Evolutionary conservation across 2,888 invertebrate species (phyloP).

Genomic region (Phyllotreta cruciferae): DNA sequence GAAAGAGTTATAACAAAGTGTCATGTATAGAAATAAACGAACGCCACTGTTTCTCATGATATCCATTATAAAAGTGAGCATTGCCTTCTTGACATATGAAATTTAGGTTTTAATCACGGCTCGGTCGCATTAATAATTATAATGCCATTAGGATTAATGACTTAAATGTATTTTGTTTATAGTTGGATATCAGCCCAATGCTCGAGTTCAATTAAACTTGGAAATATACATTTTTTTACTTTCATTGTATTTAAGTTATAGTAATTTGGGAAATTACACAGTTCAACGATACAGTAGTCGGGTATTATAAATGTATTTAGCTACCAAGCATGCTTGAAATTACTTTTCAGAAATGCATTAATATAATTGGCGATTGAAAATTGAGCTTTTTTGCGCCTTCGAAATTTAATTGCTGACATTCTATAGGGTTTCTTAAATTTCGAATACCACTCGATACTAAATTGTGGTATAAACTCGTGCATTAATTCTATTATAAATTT

Average conservation of each 20-base stretch:
- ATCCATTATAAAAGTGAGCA: constrained; percentile 36
- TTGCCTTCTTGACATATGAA: constrained; percentile 48
- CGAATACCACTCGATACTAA: too few relatives aligned
- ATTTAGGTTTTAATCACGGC: constrained; percentile 42
- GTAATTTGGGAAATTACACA: constrained; percentile 43
- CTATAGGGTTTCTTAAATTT: background rate
- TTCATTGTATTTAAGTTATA: constrained; percentile 45
- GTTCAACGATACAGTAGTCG: constrained; percentile 39
- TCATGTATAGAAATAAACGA: background rate
- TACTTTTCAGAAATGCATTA: constrained; percentile 33
- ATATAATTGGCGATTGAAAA: constrained; percentile 20
- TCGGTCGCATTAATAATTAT: constrained; percentile 43
- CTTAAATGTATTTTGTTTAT: constrained; percentile 48
- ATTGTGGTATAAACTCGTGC: too few relatives aligned
- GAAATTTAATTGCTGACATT: constrained; percentile 1
- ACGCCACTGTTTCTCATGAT: constrained; percentile 30
- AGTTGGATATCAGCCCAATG: constrained; percentile 43
- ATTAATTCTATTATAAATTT: too few relatives aligned
- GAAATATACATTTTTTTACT: constrained; percentile 33
- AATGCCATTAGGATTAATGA: constrained; percentile 50
- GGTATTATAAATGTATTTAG: constrained; percentile 42
- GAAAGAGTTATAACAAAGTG: background rate
- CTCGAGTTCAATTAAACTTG: constrained; percentile 37
- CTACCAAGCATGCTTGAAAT: constrained; percentile 39
- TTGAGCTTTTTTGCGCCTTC: background rate